Evolutionary conservation across 2,888 invertebrate genomes (phyloP), one percentile per base, ranked within the genome.

Genomic region (Ophraella communa): DNA sequence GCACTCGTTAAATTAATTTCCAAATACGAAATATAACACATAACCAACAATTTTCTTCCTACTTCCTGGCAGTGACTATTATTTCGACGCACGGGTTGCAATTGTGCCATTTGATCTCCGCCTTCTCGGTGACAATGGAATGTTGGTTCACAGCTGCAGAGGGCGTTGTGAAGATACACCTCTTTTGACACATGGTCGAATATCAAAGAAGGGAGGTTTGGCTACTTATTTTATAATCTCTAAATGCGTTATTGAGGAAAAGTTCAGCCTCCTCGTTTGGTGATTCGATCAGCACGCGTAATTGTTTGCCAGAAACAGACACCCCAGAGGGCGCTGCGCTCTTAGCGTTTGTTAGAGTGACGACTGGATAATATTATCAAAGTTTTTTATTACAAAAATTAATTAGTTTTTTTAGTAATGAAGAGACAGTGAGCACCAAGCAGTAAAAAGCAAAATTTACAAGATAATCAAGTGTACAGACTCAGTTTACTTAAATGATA

Each of bases 261-360:
- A 61, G 74, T 72, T 65, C 74, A 51, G 69, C 74, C 76, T 65
- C 66, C 74, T 73, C 73, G 68, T 74, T 74, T 71, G 70, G 35
- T 49, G 55, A 61, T 69, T 66, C 53, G 61, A 66, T 65, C 47
- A 63, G 65, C 73, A 74, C 76, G 74, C 76, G 74, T 63, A 62
- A 73, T 73, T 76, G 76, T 76, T 75, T 75, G 70, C 65, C 60
- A 60, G 68, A 74, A 73, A 74, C 73, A 73, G 68, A 66, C 71
- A n/a, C 72, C 73, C 75, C 72, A 64, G 59, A 64, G 59, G 67
- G 62, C 33, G n/a, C 33, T 21, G 21, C 51, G 21, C 55, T 51
- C 42, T 20, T 51, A n/a, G 5, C 2, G n/a, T n/a, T n/a, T 39
- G 3, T 14, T 39, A 39, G 39, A 39, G 2, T 17, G 14, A 17